Evolutionary conservation across 2,888 invertebrate genomes (phyloP), one percentile per base, ranked within the genome.

Genomic region (Orthonevra nobilis): DNA sequence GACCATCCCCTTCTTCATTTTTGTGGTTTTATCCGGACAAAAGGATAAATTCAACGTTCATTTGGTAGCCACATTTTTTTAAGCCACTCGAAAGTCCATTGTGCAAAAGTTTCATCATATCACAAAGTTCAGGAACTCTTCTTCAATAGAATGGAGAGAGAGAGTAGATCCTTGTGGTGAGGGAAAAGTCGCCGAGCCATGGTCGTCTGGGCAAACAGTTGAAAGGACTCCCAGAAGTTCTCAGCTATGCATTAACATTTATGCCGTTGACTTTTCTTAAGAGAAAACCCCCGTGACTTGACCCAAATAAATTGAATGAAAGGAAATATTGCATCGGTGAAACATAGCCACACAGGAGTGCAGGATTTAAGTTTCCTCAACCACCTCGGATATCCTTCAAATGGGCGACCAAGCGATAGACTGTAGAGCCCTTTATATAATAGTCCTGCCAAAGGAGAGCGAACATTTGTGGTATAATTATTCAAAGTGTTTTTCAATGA

Each of bases 401-500:
- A 69, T 4, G 42, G 54, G 48, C 6, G n/a, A n/a, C 14, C 6
- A 15, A 9, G 10, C 14, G 6, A 15, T 7, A 30, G 56, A 64
- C n/a, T 28, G 54, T 12, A 34, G 9, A 56, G 9, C 6, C 32
- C 20, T 56, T 61, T 69, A 40, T 75, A n/a, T n/a, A 26, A 32
- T 32, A n/a, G 10, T 34, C 26, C 54, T 19, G 15, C 4, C 32
- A n/a, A 17, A 19, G 30, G 17, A 50, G 42, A 36, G 46, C 7
- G 28, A 61, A 5, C 48, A 42, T 75, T 75, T 63, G 56, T 42
- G 30, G 48, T 48, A 63, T 63, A 75, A 75, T 75, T 75, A 75
- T 75, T 23, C 42, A 34, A 75, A 75, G 70, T 75, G 70, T 63
- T 75, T 70, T 63, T 75, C 70, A 75, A 70, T 75, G 63, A 75